Conservation (phyloP, 2,797 vertebrate genomes). For the Remorina albescens region DNA sequence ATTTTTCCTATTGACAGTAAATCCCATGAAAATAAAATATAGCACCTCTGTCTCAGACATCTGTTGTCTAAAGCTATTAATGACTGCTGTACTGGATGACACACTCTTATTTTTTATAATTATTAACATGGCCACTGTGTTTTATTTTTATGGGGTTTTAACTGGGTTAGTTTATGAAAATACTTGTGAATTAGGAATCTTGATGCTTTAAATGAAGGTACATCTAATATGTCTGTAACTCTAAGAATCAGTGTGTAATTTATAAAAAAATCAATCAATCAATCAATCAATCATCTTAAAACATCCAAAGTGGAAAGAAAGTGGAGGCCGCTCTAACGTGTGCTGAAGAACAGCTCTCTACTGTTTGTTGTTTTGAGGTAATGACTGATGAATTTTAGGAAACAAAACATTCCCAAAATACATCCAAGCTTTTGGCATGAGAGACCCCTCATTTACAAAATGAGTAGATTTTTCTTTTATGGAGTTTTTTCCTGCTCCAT, state of each 20-base stretch:
- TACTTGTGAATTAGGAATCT: no score
- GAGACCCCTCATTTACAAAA: conserved; percentile 39
- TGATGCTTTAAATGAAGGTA: background rate
- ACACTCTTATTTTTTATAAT: no score
- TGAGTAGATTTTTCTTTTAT: conserved; percentile 8
- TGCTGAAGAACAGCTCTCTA: conserved; percentile 4
- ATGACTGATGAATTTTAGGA: conserved; percentile 20
- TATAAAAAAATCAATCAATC: no score
- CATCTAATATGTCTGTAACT: background rate
- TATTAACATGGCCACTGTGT: no score
- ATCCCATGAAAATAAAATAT: background rate
- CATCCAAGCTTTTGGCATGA: conserved; percentile 21
- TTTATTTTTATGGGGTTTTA: background rate
- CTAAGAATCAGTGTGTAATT: no score
- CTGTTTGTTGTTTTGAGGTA: background rate
- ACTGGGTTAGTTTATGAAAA: no score
- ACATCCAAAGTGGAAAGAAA: no score
- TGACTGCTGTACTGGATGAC: no score
- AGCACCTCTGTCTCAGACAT: background rate
- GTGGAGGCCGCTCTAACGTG: conserved; percentile 1
- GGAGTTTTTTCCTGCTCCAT: conserved; percentile 2
- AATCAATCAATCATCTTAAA: no score
- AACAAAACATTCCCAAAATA: conserved; percentile 31
- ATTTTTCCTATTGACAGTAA: background rate
- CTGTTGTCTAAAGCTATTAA: no score